Percentiles rank a stretch among this genome's conserved stretches.
phyloP scores from a whole-genome alignment of 2,113 vertebrate genomes.

The Micronycteris hirsuta region DNA sequence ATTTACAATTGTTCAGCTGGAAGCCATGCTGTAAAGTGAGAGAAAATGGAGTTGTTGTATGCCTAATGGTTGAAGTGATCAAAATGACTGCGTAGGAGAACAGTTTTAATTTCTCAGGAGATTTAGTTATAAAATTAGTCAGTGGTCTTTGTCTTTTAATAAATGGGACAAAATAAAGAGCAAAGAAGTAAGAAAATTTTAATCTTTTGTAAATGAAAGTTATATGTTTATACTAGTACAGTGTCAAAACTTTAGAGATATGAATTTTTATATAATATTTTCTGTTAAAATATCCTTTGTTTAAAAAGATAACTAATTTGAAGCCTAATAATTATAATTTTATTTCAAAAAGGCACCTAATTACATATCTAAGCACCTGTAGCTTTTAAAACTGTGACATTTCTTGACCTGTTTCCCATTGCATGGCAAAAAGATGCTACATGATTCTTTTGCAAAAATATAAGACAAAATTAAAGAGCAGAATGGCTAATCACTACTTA shows the following conservation, averaged over 20 bases:
- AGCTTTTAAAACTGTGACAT: background rate
- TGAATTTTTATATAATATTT: background rate
- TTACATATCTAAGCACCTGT: background rate
- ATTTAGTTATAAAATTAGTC: background rate
- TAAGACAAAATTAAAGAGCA: constrained; percentile 6
- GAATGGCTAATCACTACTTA: background rate
- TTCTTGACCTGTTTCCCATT: background rate
- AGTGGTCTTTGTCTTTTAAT: constrained; percentile 6
- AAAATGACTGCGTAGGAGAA: background rate
- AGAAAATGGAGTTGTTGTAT: background rate
- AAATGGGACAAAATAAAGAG: background rate
- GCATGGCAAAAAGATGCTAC: background rate
- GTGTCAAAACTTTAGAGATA: background rate
- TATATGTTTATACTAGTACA: background rate
- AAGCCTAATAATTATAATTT: background rate
- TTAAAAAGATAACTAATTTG: constrained; percentile 6
- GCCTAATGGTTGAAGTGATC: background rate
- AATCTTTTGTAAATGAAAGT: background rate
- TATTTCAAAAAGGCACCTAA: constrained; percentile 12
- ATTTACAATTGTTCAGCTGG: background rate
- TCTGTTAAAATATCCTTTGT: background rate
- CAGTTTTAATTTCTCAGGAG: background rate
- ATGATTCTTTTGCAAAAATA: background rate
- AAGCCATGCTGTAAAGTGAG: background rate
- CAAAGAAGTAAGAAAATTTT: background rate